Evolutionary conservation across 2,113 vertebrate species (phyloP).

Genomic region (Tetrao urogallus): DNA sequence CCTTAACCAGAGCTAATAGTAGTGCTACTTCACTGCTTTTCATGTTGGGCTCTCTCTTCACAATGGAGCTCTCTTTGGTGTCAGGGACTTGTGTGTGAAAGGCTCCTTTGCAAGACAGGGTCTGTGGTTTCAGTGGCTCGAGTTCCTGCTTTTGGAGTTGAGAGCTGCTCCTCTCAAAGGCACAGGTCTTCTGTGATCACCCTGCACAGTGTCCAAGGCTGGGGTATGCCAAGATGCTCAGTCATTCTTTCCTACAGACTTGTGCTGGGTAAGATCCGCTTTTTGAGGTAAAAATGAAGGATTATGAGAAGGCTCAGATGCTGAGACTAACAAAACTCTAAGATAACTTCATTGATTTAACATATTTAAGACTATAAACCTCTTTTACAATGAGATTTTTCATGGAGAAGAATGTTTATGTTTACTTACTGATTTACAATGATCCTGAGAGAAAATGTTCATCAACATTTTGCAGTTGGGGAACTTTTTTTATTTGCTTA

Average conservation of each 20-base stretch:
- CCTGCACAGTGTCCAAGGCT: neutral
- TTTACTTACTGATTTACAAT: neutral
- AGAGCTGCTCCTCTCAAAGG: neutral
- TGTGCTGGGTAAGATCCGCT: accelerated
- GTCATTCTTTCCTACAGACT: neutral
- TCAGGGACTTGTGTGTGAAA: neutral
- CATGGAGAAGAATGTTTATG: neutral
- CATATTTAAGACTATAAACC: neutral
- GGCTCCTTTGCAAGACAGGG: neutral
- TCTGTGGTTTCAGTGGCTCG: neutral
- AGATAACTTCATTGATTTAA: neutral
- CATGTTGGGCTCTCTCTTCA: neutral
- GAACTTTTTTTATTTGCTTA: neutral
- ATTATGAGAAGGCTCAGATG: neutral
- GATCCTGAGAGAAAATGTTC: neutral
- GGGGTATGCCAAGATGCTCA: neutral
- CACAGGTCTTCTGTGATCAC: neutral
- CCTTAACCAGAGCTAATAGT: neutral
- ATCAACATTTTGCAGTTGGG: neutral
- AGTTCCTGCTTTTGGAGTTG: neutral
- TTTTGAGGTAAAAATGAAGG: neutral
- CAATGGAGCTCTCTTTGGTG: neutral
- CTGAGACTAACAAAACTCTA: neutral
- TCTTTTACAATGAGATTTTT: neutral
- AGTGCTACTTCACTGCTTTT: neutral